phyloP scores from a whole-genome alignment of 1,140 invertebrate genomes.

The Acyrthosiphon pisum region DNA sequence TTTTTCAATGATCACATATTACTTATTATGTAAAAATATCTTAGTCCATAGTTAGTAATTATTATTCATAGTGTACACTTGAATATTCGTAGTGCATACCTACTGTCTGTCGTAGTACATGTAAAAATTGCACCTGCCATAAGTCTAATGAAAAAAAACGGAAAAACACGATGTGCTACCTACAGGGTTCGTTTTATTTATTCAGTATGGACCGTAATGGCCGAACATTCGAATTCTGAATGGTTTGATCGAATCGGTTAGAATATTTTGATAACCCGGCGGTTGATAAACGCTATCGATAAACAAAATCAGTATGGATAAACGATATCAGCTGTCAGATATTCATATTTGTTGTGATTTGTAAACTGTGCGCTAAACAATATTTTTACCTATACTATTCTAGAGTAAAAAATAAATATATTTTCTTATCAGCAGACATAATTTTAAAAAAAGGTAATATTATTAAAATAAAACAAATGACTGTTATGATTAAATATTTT shows the following conservation, averaged over 20 bases:
- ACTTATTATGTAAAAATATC: no score
- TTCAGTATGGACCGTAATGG: fast-evolving
- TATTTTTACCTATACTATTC: neutral
- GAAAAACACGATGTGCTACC: no score
- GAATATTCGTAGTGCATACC: no score
- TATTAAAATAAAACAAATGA: neutral
- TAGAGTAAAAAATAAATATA: neutral
- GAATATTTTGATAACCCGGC: neutral
- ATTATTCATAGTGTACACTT: no score
- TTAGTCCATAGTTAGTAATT: no score
- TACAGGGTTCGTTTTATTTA: neutral
- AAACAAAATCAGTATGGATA: no score
- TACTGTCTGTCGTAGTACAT: no score
- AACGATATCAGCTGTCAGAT: neutral
- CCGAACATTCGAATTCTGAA: neutral
- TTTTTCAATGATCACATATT: neutral
- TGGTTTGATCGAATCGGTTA: neutral
- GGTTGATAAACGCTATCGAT: neutral
- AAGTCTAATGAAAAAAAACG: no score
- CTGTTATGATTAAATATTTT: neutral
- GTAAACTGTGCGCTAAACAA: neutral
- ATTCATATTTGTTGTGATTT: neutral
- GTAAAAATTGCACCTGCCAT: no score
- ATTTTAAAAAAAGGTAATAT: neutral
- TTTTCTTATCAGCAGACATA: neutral